These are phyloP conservation scores for Hymenopus coronatus DNA, from an alignment of 2,888 invertebrate genomes.

Conservation along the genomic window DNA sequence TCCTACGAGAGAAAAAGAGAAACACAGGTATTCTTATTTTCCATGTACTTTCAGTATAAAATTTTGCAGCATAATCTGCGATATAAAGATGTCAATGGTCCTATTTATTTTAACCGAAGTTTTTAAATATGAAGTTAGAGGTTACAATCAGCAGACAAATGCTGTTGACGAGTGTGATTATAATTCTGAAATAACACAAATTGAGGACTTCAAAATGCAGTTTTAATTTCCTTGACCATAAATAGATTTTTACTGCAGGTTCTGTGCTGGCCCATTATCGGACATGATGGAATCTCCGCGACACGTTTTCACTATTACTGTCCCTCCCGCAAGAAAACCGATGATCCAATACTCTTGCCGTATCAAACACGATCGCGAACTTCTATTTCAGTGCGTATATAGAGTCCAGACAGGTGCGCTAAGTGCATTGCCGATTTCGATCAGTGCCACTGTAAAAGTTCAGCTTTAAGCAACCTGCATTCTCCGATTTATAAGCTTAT, in stretches of 20 bases:
- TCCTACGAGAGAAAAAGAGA: no score
- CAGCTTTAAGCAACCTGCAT: background rate
- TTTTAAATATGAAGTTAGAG: no score
- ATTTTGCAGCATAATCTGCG: no score
- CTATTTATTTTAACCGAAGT: no score
- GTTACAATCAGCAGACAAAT: no score
- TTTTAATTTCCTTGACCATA: background rate
- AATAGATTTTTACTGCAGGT: background rate
- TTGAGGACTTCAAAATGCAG: no score
- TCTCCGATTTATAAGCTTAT: background rate
- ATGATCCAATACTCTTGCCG: background rate
- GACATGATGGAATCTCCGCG: background rate
- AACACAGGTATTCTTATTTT: no score
- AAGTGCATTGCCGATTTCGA: background rate
- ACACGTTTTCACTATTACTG: background rate
- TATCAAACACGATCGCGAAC: background rate
- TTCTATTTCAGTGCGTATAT: background rate
- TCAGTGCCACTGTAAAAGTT: background rate
- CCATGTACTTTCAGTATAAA: no score
- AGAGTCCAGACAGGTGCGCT: background rate
- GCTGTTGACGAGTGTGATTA: no score
- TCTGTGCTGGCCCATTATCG: background rate
- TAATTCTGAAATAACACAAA: no score
- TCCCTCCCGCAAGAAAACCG: background rate
- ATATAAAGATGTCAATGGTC: no score